Percentiles rank a stretch among this genome's conserved stretches.
These are phyloP conservation scores for Vireo griseus DNA, from an alignment of 2,797 vertebrate species.

Conservation along the genomic window DNA sequence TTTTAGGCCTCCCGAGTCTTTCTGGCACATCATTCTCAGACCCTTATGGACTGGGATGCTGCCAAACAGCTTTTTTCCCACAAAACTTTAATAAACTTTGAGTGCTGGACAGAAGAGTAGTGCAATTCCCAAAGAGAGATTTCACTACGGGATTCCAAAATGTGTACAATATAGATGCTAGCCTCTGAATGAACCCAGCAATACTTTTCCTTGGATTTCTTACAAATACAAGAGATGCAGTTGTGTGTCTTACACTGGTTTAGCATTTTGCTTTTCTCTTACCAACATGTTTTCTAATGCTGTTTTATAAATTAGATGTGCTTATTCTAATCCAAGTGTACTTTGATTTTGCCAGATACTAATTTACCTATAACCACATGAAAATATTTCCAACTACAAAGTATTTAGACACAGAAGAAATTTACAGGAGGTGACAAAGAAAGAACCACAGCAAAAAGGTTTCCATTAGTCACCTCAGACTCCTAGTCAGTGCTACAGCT, in stretches of 20 bases:
- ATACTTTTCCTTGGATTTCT: not conserved
- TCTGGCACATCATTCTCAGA: slow-evolving; percentile 65
- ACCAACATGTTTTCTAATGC: not conserved
- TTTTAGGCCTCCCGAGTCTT: slow-evolving; percentile 30
- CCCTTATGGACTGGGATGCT: slow-evolving; percentile 57
- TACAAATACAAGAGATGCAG: not conserved
- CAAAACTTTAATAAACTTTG: slow-evolving; percentile 61
- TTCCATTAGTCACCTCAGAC: not conserved
- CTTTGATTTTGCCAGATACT: slow-evolving; percentile 32
- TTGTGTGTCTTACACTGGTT: not conserved
- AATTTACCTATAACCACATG: not conserved
- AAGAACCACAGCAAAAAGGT: not conserved
- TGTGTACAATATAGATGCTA: not conserved
- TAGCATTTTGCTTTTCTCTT: not conserved
- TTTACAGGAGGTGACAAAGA: not conserved
- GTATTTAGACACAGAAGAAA: not conserved
- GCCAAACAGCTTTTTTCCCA: slow-evolving; percentile 68
- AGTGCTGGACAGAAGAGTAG: slow-evolving; percentile 30
- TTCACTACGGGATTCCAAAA: slow-evolving; percentile 37
- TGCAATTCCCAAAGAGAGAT: slow-evolving; percentile 49
- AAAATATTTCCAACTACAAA: not conserved
- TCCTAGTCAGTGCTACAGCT: not conserved
- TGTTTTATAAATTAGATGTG: not conserved
- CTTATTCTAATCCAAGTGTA: not conserved
- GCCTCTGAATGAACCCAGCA: slow-evolving; percentile 8